A percentile compares a stretch with the other conserved stretches of the same genome.
These are phyloP conservation scores for Rotaria macrura DNA, from an alignment of 2,888 invertebrate species.

Conservation along the genomic window DNA sequence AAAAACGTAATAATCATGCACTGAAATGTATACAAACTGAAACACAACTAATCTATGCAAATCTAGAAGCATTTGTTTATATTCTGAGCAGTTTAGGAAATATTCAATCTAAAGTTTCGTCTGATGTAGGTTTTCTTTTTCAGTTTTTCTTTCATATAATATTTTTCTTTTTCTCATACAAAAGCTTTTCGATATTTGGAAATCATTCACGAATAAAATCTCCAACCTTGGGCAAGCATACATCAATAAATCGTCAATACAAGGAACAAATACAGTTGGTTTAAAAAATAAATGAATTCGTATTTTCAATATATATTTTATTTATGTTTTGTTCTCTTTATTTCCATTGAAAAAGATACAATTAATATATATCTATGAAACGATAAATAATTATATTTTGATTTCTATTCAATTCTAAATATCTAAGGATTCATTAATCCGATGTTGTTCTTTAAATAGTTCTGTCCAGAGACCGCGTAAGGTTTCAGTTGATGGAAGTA, in stretches of 20 bases:
- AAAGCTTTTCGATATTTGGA: not conserved
- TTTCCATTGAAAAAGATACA: not conserved
- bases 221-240: not conserved
- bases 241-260: not conserved
- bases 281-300: not conserved
- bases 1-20: slow-evolving; percentile 49
- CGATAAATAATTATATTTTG: not conserved
- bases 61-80: slow-evolving; percentile 40
- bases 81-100: not conserved
- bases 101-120: not conserved
- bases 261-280: not conserved
- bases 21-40: slow-evolving; percentile 51
- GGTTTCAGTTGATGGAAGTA: not conserved
- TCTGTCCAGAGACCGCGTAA: not conserved
- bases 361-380: not conserved
- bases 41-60: slow-evolving; percentile 49
- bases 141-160: not conserved
- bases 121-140: not conserved
- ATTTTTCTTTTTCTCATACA: too few species aligned
- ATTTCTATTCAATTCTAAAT: not conserved
- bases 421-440: not conserved
- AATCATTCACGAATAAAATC: not conserved
- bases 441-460: not conserved
- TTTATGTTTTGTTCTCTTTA: not conserved
- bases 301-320: not conserved